Conservation (phyloP, 35 echinoderm and acorn worm genomes). For the Heliocidaris erythrogramma region DNA sequence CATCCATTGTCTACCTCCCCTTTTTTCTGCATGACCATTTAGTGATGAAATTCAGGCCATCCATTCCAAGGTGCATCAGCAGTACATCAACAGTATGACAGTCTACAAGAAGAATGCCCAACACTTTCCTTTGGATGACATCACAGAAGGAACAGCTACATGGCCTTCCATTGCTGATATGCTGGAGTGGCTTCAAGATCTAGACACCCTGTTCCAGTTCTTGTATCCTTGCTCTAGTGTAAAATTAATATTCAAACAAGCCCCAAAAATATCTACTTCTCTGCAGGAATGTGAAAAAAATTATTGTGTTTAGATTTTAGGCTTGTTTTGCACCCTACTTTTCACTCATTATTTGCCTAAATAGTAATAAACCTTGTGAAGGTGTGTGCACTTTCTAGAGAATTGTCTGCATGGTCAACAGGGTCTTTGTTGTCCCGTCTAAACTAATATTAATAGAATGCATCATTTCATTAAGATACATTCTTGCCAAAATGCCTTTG, state of each 20-base stretch:
- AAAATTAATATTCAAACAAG: too few relatives aligned
- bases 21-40: not conserved
- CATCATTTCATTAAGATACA: too few relatives aligned
- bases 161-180: slow-evolving; percentile 75
- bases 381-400: too few relatives aligned
- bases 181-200: slow-evolving; percentile 70
- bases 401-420: too few relatives aligned
- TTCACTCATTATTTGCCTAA: not conserved
- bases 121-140: slow-evolving; percentile 40
- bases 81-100: slow-evolving; percentile 51
- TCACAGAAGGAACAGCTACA: slow-evolving; percentile 46
- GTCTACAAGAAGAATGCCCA: slow-evolving; percentile 56
- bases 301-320: not conserved
- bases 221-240: slow-evolving; percentile 68
- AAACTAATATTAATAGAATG: too few relatives aligned
- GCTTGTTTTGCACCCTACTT: not conserved
- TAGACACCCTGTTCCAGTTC: slow-evolving; percentile 42
- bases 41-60: slow-evolving; percentile 21
- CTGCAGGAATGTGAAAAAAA: not conserved
- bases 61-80: slow-evolving; percentile 44
- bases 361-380: not conserved
- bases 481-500: too few relatives aligned
- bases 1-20: too few relatives aligned
- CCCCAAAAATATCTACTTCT: not conserved
- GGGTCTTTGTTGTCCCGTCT: too few relatives aligned